Conservation (phyloP, 2,888 invertebrate genomes). For the Cryptus armator region DNA sequence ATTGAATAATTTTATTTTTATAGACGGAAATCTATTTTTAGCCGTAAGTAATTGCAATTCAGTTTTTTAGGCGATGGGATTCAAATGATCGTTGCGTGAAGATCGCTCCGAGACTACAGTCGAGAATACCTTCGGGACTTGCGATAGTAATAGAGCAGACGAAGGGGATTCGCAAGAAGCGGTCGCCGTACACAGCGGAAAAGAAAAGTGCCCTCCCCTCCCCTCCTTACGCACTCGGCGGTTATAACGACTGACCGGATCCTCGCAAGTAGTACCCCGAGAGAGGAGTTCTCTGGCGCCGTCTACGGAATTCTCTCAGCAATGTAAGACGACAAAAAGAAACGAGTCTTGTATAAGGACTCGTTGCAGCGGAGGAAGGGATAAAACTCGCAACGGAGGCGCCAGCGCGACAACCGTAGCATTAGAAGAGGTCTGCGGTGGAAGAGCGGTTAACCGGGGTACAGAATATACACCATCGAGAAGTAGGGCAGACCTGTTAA, state of each 20-base stretch:
- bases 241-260: constrained; percentile 48
- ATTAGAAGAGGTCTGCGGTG: constrained; percentile 8
- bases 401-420: not conserved
- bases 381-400: not conserved
- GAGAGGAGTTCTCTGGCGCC: constrained; percentile 49
- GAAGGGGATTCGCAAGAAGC: constrained; percentile 1
- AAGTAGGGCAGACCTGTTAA: constrained; percentile 65
- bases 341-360: not conserved
- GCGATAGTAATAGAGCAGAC: not conserved
- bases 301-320: constrained; percentile 28
- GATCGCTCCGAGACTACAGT: not conserved
- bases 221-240: not conserved
- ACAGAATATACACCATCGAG: constrained; percentile 22
- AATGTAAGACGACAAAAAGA: not conserved
- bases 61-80: not conserved
- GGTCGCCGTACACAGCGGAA: not conserved
- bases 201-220: constrained; percentile 1
- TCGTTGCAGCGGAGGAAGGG: not conserved
- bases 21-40: no score
- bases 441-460: constrained; percentile 33
- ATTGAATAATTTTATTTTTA: no score
- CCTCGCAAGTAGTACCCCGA: constrained; percentile 26
- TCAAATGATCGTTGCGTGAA: not conserved
- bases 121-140: not conserved
- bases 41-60: not conserved